phyloP scores from a whole-genome alignment of 2,888 invertebrate species.

The Tenthredo scrophulariae region DNA sequence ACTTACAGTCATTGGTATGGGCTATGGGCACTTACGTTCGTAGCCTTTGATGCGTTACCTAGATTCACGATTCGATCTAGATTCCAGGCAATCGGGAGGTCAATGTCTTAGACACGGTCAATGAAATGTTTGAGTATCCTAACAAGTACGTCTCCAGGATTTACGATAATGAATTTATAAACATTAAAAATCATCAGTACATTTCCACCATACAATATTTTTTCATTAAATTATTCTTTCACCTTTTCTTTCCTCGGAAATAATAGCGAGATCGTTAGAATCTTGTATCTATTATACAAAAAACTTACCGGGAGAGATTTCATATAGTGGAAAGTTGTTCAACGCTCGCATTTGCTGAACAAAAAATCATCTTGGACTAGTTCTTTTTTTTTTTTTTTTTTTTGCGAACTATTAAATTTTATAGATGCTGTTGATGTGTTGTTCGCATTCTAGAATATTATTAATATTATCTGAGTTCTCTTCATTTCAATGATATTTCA shows the following conservation, averaged over 20 bases:
- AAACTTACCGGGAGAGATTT: neutral
- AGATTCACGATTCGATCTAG: constrained; percentile 43
- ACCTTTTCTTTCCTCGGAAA: neutral
- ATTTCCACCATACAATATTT: neutral
- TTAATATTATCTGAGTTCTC: neutral
- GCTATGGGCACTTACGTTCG: neutral
- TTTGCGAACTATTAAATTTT: neutral
- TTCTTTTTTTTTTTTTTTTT: neutral
- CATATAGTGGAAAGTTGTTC: neutral
- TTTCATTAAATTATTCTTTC: neutral
- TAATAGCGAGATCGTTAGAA: neutral
- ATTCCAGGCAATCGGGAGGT: constrained; percentile 40
- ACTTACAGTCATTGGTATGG: constrained; percentile 23
- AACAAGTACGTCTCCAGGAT: neutral
- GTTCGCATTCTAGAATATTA: neutral
- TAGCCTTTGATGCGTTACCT: constrained; percentile 37
- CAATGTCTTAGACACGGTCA: constrained; percentile 29
- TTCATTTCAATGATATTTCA: neutral
- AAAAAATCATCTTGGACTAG: neutral
- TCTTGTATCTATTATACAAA: neutral
- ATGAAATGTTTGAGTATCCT: neutral
- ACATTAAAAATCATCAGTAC: neutral
- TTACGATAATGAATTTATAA: neutral
- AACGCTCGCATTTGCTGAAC: neutral
- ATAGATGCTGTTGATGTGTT: neutral